Percentiles rank a stretch among this genome's conserved stretches.
Conservation (phyloP, 2,797 vertebrate species). For the Danio choprae region DNA sequence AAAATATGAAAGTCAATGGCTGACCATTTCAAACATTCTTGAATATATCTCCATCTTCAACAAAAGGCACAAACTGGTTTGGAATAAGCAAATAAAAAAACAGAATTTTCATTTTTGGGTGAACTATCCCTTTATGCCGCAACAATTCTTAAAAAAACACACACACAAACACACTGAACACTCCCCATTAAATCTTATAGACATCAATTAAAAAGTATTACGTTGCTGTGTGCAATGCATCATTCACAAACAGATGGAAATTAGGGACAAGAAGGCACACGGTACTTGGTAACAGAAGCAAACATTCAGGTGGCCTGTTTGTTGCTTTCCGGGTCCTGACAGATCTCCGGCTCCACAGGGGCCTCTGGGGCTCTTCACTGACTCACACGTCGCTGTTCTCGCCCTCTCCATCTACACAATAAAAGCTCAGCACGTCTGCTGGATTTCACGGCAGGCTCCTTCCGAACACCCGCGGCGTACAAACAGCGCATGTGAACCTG, state of each 20-base stretch:
- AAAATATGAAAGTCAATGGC: too few species aligned
- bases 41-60: too few species aligned
- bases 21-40: too few species aligned
- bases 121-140: background rate
- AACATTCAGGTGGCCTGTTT: background rate
- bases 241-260: background rate
- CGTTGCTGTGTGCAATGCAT: background rate
- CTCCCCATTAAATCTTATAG: background rate
- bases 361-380: constrained; percentile 27
- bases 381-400: constrained; percentile 33
- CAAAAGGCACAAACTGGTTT: too few species aligned
- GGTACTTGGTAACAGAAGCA: background rate
- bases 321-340: constrained; percentile 29
- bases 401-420: constrained; percentile 19
- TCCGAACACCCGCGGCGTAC: constrained; percentile 21
- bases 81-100: too few species aligned
- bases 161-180: background rate
- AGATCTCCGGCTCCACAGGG: constrained; percentile 50
- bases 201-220: background rate
- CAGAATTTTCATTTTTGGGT: too few species aligned
- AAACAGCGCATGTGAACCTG: constrained; percentile 31
- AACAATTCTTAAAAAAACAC: background rate
- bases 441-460: constrained; percentile 35
- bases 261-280: background rate
- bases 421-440: constrained; percentile 31